Evolutionary conservation across 1,140 invertebrate species (phyloP).

Genomic region (Drosophila sturtevanti): DNA sequence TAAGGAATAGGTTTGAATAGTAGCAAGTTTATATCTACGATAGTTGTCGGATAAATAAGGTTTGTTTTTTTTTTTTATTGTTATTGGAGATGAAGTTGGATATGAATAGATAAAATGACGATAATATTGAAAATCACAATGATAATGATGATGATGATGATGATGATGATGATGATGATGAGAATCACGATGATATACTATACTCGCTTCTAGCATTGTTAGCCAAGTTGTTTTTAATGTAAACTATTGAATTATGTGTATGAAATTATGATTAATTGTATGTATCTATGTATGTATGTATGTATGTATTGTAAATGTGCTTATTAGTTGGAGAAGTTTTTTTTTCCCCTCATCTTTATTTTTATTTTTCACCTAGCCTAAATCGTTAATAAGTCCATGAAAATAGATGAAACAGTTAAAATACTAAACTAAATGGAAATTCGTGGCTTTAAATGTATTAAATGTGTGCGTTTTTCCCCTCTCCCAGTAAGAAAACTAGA

Average conservation of each 20-base stretch:
- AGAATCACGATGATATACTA: conserved; percentile 6
- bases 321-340: background rate
- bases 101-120: background rate
- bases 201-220: conserved; percentile 15
- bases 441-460: conserved; percentile 66
- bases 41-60: conserved; percentile 26
- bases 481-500: background rate
- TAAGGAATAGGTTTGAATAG: conserved; percentile 39
- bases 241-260: conserved; percentile 27
- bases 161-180: background rate
- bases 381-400: background rate
- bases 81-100: background rate
- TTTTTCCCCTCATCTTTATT: conserved; percentile 18
- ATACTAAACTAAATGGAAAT: conserved; percentile 35
- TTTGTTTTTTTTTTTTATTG: background rate
- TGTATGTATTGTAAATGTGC: conserved; percentile 12
- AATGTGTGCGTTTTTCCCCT: conserved; percentile 24
- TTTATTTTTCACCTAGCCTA: conserved; percentile 14
- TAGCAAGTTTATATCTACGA: background rate
- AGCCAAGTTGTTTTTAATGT: conserved; percentile 28
- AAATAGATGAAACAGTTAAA: background rate
- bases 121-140: background rate
- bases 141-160: background rate
- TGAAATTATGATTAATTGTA: background rate
- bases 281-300: background rate